A percentile compares a stretch with the other conserved stretches of the same genome.
These are phyloP conservation scores for Misgurnus mizolepis DNA, from an alignment of 2,113 vertebrate species.

Conservation along the genomic window DNA sequence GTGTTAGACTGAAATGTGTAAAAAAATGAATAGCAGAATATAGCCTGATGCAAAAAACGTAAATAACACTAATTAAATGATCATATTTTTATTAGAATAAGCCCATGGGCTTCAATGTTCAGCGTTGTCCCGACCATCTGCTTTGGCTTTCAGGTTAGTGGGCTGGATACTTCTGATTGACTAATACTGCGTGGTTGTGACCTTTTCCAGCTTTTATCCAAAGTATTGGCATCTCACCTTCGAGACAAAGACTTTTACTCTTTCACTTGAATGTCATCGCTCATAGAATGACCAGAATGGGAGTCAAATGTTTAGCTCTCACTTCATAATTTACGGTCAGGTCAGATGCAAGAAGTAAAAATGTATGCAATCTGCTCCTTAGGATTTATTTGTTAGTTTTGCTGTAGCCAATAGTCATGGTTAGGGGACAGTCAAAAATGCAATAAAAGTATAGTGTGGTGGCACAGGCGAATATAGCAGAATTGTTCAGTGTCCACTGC, in stretches of 20 bases:
- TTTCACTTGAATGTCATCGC: constrained; percentile 13
- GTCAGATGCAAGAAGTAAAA: constrained; percentile 34
- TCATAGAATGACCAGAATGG: not conserved
- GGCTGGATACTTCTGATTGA: not conserved
- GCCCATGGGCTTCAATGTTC: constrained; percentile 84
- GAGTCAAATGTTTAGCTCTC: not conserved
- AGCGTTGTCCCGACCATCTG: constrained; percentile 93
- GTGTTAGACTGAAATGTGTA: no score
- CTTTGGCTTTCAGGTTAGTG: constrained; percentile 92
- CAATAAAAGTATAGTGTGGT: constrained; percentile 55
- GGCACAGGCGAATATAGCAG: constrained; percentile 36
- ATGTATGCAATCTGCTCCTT: constrained; percentile 18
- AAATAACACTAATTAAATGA: no score
- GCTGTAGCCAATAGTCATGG: constrained; percentile 64
- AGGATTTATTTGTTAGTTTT: constrained; percentile 44
- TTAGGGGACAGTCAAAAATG: constrained; percentile 44
- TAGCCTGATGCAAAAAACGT: not conserved
- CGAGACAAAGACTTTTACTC: not conserved
- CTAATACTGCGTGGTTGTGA: not conserved
- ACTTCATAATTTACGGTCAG: constrained; percentile 53
- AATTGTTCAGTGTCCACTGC: constrained; percentile 32
- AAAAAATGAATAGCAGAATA: not conserved
- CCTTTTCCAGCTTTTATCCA: not conserved
- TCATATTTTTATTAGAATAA: constrained; percentile 62
- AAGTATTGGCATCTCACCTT: not conserved